Evolutionary conservation across 2,113 vertebrate species (phyloP), one percentile per base, ranked within the genome.

Genomic region (Hippopotamus amphibius): DNA sequence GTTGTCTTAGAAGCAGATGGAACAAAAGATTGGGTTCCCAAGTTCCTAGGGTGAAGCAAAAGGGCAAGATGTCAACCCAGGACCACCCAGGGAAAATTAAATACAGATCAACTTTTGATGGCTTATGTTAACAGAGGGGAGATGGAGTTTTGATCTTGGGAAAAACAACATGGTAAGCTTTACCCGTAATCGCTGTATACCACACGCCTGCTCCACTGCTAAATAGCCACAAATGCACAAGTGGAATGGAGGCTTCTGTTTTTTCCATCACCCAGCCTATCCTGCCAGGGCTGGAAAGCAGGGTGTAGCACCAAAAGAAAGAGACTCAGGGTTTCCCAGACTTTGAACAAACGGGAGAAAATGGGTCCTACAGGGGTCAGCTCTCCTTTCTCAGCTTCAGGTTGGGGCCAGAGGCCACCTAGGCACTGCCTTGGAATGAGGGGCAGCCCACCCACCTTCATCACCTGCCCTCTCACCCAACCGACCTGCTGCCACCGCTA

Each of bases 51-150:
- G 80, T 43, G 85, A 94, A 68, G 93, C 84, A 61, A 57, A 86
- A 96, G 94, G 97, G 96, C 91, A 92, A 53, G 77, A 91, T 90
- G 96, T 97, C 95, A 97, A n/a, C 68, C 46, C 82, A 10, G 59
- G 97, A 98, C 97, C 96, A 98, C 96, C 98, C 97, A 97, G 69
- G 71, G 96, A 95, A 97, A 97, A 98, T 97, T 83, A 95, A 95
- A 94, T 74, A 88, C 96, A 96, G 93, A 97, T 72, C 66, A 7
- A 17, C 93, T 46, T 79, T 76, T 19, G 76, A n/a, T 14, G 88
- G 96, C 93, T 95, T 77, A 21, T 90, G 91, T 93, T 93, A 88
- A 86, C 90, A 83, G 84, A 83, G 71, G 37, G 33, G 55, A 55
- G 81, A 59, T 7, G 53, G 84, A 41, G 88, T 94, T 94, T 94